phyloP scores from a whole-genome alignment of 2,797 vertebrate genomes.

The Coreius guichenoti region DNA sequence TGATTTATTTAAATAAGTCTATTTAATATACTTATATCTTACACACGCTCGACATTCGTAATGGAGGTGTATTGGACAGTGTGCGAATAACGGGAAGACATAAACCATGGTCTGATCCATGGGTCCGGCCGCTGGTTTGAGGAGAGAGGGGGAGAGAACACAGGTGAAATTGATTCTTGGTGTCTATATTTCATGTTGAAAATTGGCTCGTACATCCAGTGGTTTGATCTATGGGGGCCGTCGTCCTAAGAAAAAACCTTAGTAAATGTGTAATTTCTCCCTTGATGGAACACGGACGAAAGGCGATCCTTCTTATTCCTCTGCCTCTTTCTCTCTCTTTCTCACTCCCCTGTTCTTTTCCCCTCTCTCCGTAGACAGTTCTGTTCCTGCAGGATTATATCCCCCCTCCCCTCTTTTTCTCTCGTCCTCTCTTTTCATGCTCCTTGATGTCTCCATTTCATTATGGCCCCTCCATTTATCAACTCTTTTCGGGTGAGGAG shows the following conservation, averaged over 20 bases:
- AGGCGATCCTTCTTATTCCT: constrained; percentile 95
- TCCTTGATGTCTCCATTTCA: constrained; percentile 99
- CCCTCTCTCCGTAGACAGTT: constrained; percentile 77
- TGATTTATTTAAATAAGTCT: constrained; percentile 67
- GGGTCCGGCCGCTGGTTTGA: constrained; percentile 60
- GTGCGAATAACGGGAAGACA: constrained; percentile 58
- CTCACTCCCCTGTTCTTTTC: constrained; percentile 77
- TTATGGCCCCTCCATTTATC: constrained; percentile 97
- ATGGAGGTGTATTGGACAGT: constrained; percentile 62
- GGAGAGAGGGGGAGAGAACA: constrained; percentile 74
- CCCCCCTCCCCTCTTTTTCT: constrained; percentile 59
- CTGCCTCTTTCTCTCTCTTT: constrained; percentile 62
- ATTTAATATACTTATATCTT: constrained; percentile 65
- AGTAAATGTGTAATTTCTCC: constrained; percentile 99
- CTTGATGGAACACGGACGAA: constrained; percentile 98
- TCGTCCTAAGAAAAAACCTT: constrained; percentile 99
- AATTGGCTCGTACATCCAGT: constrained; percentile 98
- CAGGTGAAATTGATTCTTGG: constrained; percentile 96
- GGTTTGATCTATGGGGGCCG: constrained; percentile 98
- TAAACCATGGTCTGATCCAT: constrained; percentile 63
- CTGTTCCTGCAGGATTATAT: constrained; percentile 67
- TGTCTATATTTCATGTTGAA: constrained; percentile 99
- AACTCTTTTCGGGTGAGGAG: constrained; percentile 85
- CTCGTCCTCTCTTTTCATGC: constrained; percentile 90
- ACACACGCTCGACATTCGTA: constrained; percentile 58